Conservation (phyloP, 35 echinoderm and acorn worm species). For the Patiria miniata region DNA sequence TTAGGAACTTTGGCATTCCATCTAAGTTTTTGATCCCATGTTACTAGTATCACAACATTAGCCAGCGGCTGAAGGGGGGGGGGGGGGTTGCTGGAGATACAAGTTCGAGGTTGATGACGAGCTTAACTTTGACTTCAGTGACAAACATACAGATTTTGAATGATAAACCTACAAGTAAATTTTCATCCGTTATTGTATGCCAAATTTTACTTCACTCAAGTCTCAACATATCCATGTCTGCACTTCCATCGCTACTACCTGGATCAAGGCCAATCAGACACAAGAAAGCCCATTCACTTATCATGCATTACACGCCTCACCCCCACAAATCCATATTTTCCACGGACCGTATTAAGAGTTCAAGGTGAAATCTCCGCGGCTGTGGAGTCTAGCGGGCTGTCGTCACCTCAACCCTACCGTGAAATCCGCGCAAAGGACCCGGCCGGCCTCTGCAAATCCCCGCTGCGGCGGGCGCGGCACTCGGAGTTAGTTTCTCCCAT, state of each 20-base stretch:
- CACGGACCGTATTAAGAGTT: not conserved
- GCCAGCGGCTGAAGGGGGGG: too few relatives aligned
- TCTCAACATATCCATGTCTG: not conserved
- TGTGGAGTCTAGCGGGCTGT: not conserved
- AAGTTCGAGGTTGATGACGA: too few relatives aligned
- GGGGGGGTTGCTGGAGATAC: too few relatives aligned
- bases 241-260: not conserved
- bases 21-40: too few relatives aligned
- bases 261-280: not conserved
- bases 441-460: slow-evolving; percentile 16
- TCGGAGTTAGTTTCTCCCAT: too few relatives aligned
- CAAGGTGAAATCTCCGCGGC: slow-evolving; percentile 6
- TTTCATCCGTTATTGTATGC: too few relatives aligned
- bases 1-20: too few relatives aligned
- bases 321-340: slow-evolving; percentile 13
- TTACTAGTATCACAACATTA: too few relatives aligned
- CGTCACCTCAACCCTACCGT: slow-evolving; percentile 25
- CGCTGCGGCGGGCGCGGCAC: not conserved
- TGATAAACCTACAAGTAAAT: too few relatives aligned
- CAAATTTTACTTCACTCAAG: too few relatives aligned
- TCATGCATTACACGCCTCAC: not conserved
- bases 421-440: slow-evolving; percentile 29
- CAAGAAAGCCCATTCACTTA: not conserved
- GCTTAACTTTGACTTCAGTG: too few relatives aligned
- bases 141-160: too few relatives aligned